Base-by-base conservation (phyloP, 1,140 invertebrate genomes). In the Leguminivora glycinivorella region DNA sequence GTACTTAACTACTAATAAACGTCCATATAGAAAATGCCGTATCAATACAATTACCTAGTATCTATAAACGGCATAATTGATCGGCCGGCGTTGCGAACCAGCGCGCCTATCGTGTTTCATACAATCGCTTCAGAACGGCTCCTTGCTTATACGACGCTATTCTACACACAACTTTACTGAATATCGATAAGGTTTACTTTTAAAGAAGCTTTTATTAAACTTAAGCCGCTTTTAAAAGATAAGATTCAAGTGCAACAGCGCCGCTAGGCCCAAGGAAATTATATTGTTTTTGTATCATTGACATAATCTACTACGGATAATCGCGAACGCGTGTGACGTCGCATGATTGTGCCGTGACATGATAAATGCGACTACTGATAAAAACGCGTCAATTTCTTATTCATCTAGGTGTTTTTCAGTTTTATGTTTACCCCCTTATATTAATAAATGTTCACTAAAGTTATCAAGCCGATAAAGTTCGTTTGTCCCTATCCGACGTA, bases 261-360 rank as follows among this genome's bases (percentile, higher is more conserved):
- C 58, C 58, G 58, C 12, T 63, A 9, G 58, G 17, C 19, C 47
- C 47, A 29, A 29, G 58, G 25, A 29, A 63, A 63, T 63, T 63
- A 31, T 63, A 63, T 63, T 63, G 58, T 63, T 63, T 63, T 63
- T 63, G 58, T 63, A 17, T 63, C 58, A 63, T 63, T 63, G 58
- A 63, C 58, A 63, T 63, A 63, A 63, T 63, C 58, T 63, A 31
- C 26, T 63, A 14, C 22, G n/a, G 58, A 17, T 63, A 63, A 63
- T 63, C 58, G 25, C 25, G 58, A 26, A 60, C 56, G 40, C n/a
- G 19, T 52, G 47, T 63, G 58, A 63, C 58, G 58, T 34, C 58
- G 17, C 58, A 29, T 10, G 58, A 63, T 63, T 63, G 58, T 63
- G 58, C 4, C 25, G 26, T 63, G 29, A 63, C 25, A 63, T 63